These are phyloP conservation scores for Lasioglossum malachurum DNA, from an alignment of 2,888 invertebrate species.

Conservation along the genomic window DNA sequence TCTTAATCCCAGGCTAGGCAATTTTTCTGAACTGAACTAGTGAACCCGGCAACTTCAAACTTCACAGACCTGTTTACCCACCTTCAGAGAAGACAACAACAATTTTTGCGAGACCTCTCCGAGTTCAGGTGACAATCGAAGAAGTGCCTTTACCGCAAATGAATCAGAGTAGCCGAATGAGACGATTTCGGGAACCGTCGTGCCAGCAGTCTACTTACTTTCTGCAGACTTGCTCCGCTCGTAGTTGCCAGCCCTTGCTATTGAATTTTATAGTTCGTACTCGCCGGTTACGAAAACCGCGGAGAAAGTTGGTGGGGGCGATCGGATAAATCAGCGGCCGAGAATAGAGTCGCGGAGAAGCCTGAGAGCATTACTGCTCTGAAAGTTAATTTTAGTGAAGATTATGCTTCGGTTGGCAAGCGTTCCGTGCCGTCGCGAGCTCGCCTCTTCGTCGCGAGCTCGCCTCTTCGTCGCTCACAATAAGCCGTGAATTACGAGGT, in stretches of 20 bases:
- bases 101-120: not conserved
- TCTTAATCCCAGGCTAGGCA: not conserved
- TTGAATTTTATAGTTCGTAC: not conserved
- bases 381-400: constrained; percentile 45
- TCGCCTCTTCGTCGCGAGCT: not conserved
- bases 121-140: too few species aligned
- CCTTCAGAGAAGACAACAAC: not conserved
- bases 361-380: not conserved
- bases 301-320: not conserved
- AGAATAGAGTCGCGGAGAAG: not conserved
- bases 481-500: constrained; percentile 48
- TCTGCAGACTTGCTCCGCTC: not conserved
- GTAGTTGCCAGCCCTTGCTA: not conserved
- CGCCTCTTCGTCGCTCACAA: not conserved
- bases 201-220: not conserved
- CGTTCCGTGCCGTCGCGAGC: not conserved
- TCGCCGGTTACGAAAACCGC: not conserved
- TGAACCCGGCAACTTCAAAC: not conserved
- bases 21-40: not conserved
- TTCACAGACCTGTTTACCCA: not conserved
- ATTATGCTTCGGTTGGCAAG: constrained; percentile 33
- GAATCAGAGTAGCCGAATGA: not conserved
- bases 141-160: not conserved
- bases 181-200: not conserved
- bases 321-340: not conserved